Conservation (phyloP, 2,888 invertebrate species). For the Nesidiocoris tenuis region DNA sequence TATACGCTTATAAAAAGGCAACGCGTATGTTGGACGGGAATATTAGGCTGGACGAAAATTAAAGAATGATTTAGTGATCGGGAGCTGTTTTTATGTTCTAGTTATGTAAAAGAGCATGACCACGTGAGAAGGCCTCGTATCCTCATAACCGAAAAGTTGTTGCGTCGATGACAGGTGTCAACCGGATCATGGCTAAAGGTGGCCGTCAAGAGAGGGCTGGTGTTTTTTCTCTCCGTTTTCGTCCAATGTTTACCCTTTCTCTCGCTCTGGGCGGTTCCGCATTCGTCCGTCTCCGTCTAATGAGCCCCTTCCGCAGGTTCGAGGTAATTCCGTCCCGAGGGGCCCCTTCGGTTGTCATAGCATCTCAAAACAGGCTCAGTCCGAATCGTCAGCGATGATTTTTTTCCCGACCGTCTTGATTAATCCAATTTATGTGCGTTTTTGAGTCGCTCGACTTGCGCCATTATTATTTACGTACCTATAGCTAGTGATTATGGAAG, state of each 20-base stretch:
- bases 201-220: neutral
- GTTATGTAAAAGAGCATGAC: slow-evolving; percentile 34
- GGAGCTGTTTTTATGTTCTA: slow-evolving; percentile 17
- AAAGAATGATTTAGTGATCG: slow-evolving; percentile 16
- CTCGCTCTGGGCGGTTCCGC: neutral
- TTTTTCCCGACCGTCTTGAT: no score
- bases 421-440: no score
- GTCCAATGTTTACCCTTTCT: neutral
- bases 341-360: neutral
- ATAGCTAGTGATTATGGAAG: no score
- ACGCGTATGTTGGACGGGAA: slow-evolving; percentile 14
- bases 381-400: no score
- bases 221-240: slow-evolving; percentile 1
- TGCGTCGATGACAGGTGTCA: slow-evolving; percentile 41
- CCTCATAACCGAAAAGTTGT: slow-evolving; percentile 36
- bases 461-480: no score
- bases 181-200: slow-evolving; percentile 14
- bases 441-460: no score
- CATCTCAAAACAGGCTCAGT: neutral
- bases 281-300: neutral
- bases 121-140: slow-evolving; percentile 15
- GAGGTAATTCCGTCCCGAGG: neutral
- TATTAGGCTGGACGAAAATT: slow-evolving; percentile 6
- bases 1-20: slow-evolving; percentile 20
- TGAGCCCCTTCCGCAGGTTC: neutral